A percentile compares a stretch with the other conserved stretches of the same genome.
Evolutionary conservation across 1,140 invertebrate genomes (phyloP).

Genomic region (Battus philenor): DNA sequence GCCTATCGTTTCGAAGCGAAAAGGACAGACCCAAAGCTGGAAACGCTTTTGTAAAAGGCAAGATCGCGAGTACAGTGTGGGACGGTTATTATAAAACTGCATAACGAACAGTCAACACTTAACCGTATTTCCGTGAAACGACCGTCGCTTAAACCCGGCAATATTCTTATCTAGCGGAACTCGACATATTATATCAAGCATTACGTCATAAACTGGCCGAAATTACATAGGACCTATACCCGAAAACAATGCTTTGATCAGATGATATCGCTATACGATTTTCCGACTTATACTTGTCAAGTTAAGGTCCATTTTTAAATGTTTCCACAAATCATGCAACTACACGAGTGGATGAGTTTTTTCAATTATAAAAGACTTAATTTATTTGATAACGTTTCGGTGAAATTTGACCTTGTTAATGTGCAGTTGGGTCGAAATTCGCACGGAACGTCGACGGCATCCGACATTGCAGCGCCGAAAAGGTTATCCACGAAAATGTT

Average conservation of each 20-base stretch:
- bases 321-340: constrained; percentile 45
- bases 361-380: constrained; percentile 67
- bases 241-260: constrained; percentile 61
- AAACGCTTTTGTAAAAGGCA: no score
- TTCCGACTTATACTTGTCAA: constrained; percentile 21
- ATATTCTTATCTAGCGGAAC: constrained; percentile 15
- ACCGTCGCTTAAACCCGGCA: background rate
- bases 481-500: constrained; percentile 75
- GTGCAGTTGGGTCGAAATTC: constrained; percentile 24
- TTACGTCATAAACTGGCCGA: constrained; percentile 60
- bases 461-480: constrained; percentile 54
- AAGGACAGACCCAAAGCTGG: no score
- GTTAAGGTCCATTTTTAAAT: constrained; percentile 38
- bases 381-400: constrained; percentile 18
- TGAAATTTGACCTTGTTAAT: constrained; percentile 20
- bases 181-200: constrained; percentile 31
- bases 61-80: no score
- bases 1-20: no score
- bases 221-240: constrained; percentile 60
- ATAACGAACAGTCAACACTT: constrained; percentile 7
- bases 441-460: constrained; percentile 22
- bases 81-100: background rate
- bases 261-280: constrained; percentile 17
- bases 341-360: constrained; percentile 64
- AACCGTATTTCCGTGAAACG: constrained; percentile 6